A percentile compares a stretch with the other conserved stretches of the same genome.
These are phyloP conservation scores for Chitala chitala DNA, from an alignment of 2,113 vertebrate genomes.

Conservation along the genomic window DNA sequence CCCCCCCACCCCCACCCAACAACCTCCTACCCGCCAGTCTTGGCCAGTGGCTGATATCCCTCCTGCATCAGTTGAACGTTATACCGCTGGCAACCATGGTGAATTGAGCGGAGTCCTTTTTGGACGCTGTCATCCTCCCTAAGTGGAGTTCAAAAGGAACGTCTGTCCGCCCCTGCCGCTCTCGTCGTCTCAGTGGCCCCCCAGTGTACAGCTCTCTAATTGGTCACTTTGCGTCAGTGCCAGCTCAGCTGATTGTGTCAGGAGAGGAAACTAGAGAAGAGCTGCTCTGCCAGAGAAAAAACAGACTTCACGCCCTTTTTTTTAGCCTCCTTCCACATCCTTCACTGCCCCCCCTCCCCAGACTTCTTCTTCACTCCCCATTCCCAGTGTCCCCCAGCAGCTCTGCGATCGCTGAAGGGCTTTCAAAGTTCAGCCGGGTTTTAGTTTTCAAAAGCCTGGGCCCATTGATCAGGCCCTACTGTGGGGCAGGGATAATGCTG, in stretches of 20 bases:
- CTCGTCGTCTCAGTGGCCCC: background rate
- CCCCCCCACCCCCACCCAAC: too few species aligned
- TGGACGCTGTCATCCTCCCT: too few species aligned
- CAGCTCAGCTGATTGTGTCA: background rate
- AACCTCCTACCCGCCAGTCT: too few species aligned
- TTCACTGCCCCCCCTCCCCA: constrained; percentile 34
- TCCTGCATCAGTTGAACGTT: background rate
- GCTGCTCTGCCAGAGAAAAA: background rate
- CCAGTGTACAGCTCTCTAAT: background rate
- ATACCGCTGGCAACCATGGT: background rate
- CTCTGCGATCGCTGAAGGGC: constrained; percentile 58
- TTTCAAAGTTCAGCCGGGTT: constrained; percentile 40
- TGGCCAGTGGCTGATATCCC: background rate
- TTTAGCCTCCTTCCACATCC: constrained; percentile 28
- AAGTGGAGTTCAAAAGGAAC: background rate
- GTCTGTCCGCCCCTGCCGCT: background rate
- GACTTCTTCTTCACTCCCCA: constrained; percentile 48
- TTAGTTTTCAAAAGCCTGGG: constrained; percentile 82
- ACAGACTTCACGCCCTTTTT: constrained; percentile 36
- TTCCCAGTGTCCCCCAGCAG: constrained; percentile 54
- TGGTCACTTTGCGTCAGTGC: background rate
- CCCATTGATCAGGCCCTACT: constrained; percentile 82
- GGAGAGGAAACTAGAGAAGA: background rate
- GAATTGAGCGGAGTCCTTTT: background rate
- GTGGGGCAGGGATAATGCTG: constrained; percentile 81